These are phyloP conservation scores for Folsomia candida DNA, from an alignment of 2,888 invertebrate genomes.

Conservation along the genomic window DNA sequence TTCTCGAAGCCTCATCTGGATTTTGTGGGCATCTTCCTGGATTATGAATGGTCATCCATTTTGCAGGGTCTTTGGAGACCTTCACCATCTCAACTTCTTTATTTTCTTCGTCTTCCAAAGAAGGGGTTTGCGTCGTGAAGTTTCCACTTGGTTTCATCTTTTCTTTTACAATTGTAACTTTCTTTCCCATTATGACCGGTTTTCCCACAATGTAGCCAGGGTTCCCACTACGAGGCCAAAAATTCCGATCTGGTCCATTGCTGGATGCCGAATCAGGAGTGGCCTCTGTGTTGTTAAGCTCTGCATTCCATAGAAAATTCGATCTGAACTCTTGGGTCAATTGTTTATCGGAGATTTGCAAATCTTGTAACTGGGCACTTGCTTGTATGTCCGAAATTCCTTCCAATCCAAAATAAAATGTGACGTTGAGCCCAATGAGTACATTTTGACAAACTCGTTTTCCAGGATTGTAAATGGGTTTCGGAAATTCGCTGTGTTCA, in stretches of 20 bases:
- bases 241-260: slow-evolving; percentile 38
- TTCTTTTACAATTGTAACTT: slow-evolving; percentile 30
- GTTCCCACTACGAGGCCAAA: slow-evolving; percentile 65
- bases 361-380: slow-evolving; percentile 55
- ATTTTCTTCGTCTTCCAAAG: slow-evolving; percentile 9
- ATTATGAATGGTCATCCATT: slow-evolving; percentile 39
- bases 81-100: slow-evolving; percentile 21
- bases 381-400: slow-evolving; percentile 56
- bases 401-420: slow-evolving; percentile 58
- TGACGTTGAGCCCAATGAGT: slow-evolving; percentile 54
- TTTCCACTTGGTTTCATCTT: neutral
- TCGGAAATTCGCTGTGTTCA: slow-evolving; percentile 9
- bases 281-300: neutral
- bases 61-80: slow-evolving; percentile 20
- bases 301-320: slow-evolving; percentile 36
- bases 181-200: slow-evolving; percentile 62
- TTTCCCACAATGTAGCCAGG: slow-evolving; percentile 70
- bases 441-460: slow-evolving; percentile 54
- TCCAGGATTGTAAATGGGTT: slow-evolving; percentile 13
- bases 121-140: neutral
- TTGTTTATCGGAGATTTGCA: slow-evolving; percentile 44
- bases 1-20: slow-evolving; percentile 13
- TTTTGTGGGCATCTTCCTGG: slow-evolving; percentile 29
- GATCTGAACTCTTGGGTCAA: slow-evolving; percentile 37
- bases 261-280: slow-evolving; percentile 19